A percentile compares a stretch with the other conserved stretches of the same genome.
Conservation (phyloP, 2,113 vertebrate genomes). For the Seriola quinqueradiata region DNA sequence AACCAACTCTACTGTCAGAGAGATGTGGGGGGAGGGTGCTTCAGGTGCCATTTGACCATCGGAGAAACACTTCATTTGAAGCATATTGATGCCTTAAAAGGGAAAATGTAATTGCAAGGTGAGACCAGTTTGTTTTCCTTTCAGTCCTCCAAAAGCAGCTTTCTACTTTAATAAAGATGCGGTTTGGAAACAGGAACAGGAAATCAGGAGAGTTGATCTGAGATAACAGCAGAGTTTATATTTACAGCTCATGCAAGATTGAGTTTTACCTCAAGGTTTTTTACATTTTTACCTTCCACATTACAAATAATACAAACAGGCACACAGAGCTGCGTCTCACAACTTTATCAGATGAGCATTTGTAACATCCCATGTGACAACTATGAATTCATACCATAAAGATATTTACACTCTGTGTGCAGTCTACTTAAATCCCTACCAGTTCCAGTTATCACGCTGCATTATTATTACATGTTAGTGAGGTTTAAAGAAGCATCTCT, state of each 20-base stretch:
- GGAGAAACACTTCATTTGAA: conserved; percentile 10
- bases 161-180: conserved; percentile 21
- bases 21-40: background rate
- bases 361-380: conserved; percentile 1
- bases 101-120: conserved; percentile 6
- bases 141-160: conserved; percentile 10
- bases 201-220: conserved; percentile 12
- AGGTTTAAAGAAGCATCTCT: conserved; percentile 31
- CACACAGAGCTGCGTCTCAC: background rate
- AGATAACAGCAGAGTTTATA: conserved; percentile 15
- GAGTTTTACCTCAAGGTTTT: background rate
- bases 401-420: conserved; percentile 27
- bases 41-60: conserved; percentile 2
- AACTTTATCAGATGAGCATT: conserved; percentile 6
- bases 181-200: conserved; percentile 1
- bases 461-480: conserved; percentile 49
- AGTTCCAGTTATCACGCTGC: conserved; percentile 47
- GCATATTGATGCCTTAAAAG: background rate
- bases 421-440: conserved; percentile 50
- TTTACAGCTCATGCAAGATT: conserved; percentile 19
- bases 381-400: conserved; percentile 20
- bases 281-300: background rate
- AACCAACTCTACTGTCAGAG: conserved; percentile 20
- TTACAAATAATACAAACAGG: background rate
- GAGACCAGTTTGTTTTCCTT: conserved; percentile 19